Base-by-base conservation (phyloP, 2,888 invertebrate species). In the Yponomeuta plumbellus region DNA sequence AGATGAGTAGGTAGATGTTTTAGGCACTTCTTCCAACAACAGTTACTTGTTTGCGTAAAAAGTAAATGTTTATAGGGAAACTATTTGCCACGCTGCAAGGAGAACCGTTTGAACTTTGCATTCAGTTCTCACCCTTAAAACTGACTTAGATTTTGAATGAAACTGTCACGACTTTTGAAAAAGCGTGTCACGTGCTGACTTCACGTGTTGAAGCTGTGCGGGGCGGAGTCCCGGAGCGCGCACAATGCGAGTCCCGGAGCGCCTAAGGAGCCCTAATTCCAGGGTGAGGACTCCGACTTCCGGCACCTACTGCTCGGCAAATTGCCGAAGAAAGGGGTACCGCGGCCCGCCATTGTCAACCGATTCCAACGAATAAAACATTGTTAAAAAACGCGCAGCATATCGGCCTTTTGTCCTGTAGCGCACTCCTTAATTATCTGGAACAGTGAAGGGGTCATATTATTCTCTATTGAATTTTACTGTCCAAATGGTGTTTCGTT, bases 401-500 rank as follows among this genome's bases (percentile, higher is more conserved):
- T 88, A 90, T 88, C 83, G 83, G 74, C 79, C 75, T 79, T 83
- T 90, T 90, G 88, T 89, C 72, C 79, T 73, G 78, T 81, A 73
- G 84, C 85, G 83, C 83, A 87, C 91, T 88, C 89, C 83, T 87
- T 85, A 90, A 91, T 91, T 91, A 91, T 87, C 78, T 85, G 78
- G 85, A 88, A 88, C 86, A 84, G 85, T 85, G 83, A 87, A 91
- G 88, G 91, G 91, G 91, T 90, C 90, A 90, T 84, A 87, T 89
- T 90, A 89, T 89, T 89, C 88, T 90, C 88, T 89, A 90, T 88
- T 88, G 86, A 89, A 84, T 86, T 88, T 86, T 77, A 79, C 39
- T 21, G 34, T 4, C 20, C 20, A 65, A 13, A 59, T 17, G 59
- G 58, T 59, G 65, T 39, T 64, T 39, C 34, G 17, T 13, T 39